Evolutionary conservation across 2,797 vertebrate genomes (phyloP).

Genomic region (Oceanodroma leucorhoa): DNA sequence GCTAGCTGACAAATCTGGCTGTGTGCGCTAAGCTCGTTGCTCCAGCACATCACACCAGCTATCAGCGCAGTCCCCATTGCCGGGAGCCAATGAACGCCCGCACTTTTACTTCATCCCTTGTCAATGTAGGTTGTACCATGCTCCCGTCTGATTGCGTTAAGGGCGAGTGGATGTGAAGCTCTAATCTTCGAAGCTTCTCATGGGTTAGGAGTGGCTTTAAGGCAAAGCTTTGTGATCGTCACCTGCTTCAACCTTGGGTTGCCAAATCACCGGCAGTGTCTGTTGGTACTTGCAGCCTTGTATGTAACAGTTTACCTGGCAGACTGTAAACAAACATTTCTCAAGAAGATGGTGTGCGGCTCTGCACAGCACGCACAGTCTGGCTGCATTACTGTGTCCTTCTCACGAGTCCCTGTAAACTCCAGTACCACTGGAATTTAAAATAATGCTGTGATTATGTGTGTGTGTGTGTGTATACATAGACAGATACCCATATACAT

Average conservation of each 20-base stretch:
- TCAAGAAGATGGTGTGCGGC: neutral
- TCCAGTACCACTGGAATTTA: neutral
- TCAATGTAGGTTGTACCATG: neutral
- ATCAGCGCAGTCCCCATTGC: neutral
- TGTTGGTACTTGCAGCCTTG: neutral
- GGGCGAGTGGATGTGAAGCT: neutral
- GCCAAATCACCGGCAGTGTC: neutral
- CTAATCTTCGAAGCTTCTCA: neutral
- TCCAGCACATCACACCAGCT: rapidly evolving
- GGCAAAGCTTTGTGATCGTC: neutral
- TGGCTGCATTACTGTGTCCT: neutral
- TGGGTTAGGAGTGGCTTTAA: neutral
- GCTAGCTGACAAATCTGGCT: neutral
- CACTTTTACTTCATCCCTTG: neutral
- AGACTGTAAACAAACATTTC: neutral
- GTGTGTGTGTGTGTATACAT: neutral
- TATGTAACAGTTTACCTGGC: neutral
- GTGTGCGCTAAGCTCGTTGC: neutral
- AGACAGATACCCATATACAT: neutral
- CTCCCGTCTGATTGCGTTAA: neutral
- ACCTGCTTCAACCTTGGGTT: neutral
- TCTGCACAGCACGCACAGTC: neutral
- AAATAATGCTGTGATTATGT: neutral
- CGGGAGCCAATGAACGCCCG: neutral
- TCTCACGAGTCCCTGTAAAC: neutral